phyloP scores from a whole-genome alignment of 2,797 vertebrate species.

The Anabas testudineus region DNA sequence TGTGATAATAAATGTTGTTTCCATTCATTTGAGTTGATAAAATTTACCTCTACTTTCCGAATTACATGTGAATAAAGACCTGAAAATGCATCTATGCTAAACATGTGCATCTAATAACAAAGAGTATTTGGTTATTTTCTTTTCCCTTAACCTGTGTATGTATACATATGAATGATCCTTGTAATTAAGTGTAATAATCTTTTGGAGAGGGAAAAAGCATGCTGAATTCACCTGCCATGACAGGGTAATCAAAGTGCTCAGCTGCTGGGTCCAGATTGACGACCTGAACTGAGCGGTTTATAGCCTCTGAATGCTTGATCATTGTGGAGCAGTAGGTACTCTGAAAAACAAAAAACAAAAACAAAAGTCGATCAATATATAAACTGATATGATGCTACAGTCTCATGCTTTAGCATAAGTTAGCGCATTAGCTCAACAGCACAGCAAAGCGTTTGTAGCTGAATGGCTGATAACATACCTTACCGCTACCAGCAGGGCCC shows the following conservation, averaged over 20 bases:
- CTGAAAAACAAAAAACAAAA: conserved; percentile 80
- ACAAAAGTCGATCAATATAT: neutral
- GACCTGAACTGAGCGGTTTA: conserved; percentile 93
- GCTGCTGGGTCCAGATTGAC: conserved; percentile 97
- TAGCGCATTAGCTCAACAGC: conserved; percentile 36
- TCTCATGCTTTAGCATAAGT: conserved; percentile 46
- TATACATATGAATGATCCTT: neutral
- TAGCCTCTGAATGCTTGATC: conserved; percentile 89
- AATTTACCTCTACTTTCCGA: neutral
- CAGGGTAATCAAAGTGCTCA: conserved; percentile 92
- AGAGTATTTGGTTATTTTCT: neutral
- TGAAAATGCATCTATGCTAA: neutral
- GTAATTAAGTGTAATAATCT: too few species aligned
- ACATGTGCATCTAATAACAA: neutral
- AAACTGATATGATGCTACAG: too few species aligned
- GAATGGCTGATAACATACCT: conserved; percentile 80
- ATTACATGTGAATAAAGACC: neutral
- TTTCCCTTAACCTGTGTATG: too few species aligned
- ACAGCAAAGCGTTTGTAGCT: conserved; percentile 11
- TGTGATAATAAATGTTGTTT: too few species aligned
- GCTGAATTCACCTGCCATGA: conserved; percentile 90
- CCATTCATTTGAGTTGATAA: too few species aligned
- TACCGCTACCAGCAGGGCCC: conserved; percentile 97
- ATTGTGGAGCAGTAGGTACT: conserved; percentile 97
- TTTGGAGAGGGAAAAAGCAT: neutral